A percentile compares a stretch with the other conserved stretches of the same genome.
Evolutionary conservation across 2,797 vertebrate species (phyloP).

Genomic region (Xiphorhynchus erythropygius): DNA sequence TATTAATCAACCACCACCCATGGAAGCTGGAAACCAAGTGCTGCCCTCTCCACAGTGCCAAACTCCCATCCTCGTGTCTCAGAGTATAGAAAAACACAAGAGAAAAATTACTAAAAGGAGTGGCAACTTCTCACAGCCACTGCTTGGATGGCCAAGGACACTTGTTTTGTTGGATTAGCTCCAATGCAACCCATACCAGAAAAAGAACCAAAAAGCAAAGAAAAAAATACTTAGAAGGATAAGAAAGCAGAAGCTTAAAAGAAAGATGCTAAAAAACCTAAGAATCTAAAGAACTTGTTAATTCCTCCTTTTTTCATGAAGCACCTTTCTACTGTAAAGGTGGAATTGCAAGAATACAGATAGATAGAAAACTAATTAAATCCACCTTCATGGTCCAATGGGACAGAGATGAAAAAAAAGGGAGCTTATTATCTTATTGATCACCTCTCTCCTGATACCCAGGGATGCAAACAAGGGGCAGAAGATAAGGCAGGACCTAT

Average conservation of each 20-base stretch:
- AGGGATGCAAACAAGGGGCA: neutral
- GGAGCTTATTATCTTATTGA: neutral
- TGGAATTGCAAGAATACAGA: neutral
- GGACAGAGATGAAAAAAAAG: neutral
- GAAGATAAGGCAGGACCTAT: neutral
- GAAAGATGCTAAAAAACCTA: neutral
- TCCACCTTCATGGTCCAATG: neutral
- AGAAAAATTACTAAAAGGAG: neutral
- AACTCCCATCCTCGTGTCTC: neutral
- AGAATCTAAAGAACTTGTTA: neutral
- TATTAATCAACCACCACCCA: rapidly evolving
- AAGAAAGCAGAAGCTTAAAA: neutral
- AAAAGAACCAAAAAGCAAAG: neutral
- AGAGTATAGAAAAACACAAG: neutral
- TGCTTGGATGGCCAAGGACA: neutral
- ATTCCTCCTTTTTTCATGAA: neutral
- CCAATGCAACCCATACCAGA: neutral
- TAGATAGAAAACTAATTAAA: neutral
- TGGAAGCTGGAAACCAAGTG: neutral
- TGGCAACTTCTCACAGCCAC: rapidly evolving
- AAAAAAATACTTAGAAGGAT: neutral
- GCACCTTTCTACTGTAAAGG: neutral
- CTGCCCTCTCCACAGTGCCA: neutral
- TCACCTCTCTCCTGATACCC: neutral
- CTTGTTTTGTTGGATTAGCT: neutral